Evolutionary conservation across 1,140 invertebrate genomes (phyloP), one percentile per base, ranked within the genome.

Genomic region (Leptestheria dahalacensis): DNA sequence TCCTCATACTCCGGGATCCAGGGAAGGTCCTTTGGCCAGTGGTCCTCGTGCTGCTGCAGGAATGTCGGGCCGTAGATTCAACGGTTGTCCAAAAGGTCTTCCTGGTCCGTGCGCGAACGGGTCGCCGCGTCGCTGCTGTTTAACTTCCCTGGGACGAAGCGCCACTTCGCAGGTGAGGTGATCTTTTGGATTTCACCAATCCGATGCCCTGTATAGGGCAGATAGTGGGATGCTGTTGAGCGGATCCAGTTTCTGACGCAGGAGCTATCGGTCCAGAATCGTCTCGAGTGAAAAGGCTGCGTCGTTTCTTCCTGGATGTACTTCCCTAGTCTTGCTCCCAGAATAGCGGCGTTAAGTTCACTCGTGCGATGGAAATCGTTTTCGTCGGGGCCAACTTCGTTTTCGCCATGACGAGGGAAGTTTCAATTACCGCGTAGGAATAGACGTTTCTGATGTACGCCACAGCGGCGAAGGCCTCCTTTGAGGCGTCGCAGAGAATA

Each of bases 341-440:
- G 51, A 1, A 69, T 51, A 3, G 74, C 74, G 3, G 68, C 74
- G 51, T 66, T 20, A 78, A 63, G 65, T 78, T 76, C 20, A 77
- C 64, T 60, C 72, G 57, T 6, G 77, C 74, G 24, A 79, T 65
- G 12, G 71, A 69, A 21, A 69, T 54, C 11, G 52, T 61, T 65
- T 75, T 75, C 2, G 73, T 52, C 28, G 74, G 74, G 41, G 74
- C 68, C 4, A 76, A 70, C 55, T 69, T 65, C 10, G 67, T 61
- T 63, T 74, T 71, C 33, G 47, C 69, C 61, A 41, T 67, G 53
- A 52, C 69, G 68, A 26, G 68, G 58, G 47, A 25, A 2, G 59
- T 48, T 10, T 61, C 11, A 1, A 59, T 29, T 0, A n/a, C 23
- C 4, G 50, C 58, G 4, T 54, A 25, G 2, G 15, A 23, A n/a